These are phyloP conservation scores for Urocitellus parryii DNA, from an alignment of 2,113 vertebrate species.

Conservation along the genomic window DNA sequence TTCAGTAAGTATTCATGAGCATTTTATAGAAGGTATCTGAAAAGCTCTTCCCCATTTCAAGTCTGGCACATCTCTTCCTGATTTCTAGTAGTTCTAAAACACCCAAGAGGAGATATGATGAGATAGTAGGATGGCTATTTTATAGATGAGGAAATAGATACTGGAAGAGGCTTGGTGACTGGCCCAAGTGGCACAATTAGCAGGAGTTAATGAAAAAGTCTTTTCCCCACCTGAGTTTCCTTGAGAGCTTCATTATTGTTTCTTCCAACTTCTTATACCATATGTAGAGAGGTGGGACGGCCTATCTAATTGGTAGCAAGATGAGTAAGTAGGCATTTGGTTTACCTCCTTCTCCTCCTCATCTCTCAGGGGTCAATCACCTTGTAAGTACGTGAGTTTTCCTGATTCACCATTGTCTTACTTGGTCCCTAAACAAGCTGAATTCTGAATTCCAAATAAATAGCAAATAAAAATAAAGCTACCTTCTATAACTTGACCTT, in stretches of 20 bases:
- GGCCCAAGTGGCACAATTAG: not conserved
- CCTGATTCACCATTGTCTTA: not conserved
- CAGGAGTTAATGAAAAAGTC: not conserved
- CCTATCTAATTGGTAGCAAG: not conserved
- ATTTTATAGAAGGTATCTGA: slow-evolving; percentile 45
- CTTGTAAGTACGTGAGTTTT: not conserved
- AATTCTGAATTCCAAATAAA: not conserved
- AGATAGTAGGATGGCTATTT: not conserved
- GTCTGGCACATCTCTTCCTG: slow-evolving; percentile 9
- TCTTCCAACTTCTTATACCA: not conserved
- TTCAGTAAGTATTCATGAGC: slow-evolving; percentile 19
- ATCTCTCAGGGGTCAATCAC: not conserved
- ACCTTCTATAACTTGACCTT: not conserved
- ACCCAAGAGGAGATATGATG: not conserved
- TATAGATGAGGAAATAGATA: slow-evolving; percentile 1
- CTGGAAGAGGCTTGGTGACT: not conserved
- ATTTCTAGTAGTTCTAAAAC: not conserved
- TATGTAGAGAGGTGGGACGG: not conserved
- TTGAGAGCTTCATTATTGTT: not conserved
- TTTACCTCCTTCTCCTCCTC: not conserved
- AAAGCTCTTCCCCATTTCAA: not conserved
- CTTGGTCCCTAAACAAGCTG: not conserved
- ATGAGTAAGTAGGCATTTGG: not conserved
- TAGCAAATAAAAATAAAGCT: not conserved
- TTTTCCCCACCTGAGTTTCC: not conserved